Evolutionary conservation across 2,113 vertebrate species (phyloP), one percentile per base, ranked within the genome.

Genomic region (Dasyornis broadbenti): DNA sequence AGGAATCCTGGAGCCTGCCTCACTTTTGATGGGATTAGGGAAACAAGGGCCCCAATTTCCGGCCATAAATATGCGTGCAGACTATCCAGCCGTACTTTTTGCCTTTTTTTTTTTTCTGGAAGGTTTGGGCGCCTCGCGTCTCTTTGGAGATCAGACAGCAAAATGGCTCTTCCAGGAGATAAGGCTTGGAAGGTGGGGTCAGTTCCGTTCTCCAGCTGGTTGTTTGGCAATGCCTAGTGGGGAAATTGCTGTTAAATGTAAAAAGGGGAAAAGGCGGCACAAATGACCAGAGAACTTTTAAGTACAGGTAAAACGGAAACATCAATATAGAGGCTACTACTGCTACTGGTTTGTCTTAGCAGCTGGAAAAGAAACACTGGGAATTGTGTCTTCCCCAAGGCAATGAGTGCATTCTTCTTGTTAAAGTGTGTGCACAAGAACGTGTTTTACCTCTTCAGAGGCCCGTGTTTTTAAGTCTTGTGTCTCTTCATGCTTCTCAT

Each of bases 191-290:
- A 82, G 33, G 60, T 35, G 13, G 20, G 9, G 28, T 52, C 11
- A 13, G 27, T 57, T 90, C 33, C 19, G 15, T 71, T 82, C 35
- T 82, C 6, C 21, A 20, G 9, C 3, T 68, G 28, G 2, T 60
- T 40, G 2, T 5, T 27, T 60, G 31, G 7, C 19, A 49, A 22
- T 0, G 2, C 3, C 11, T 71, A 52, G 30, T 2, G 0, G 4
- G 15, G 15, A 76, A 69, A 39, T 13, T 54, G 10, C 24, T 83
- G 2, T 73, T 42, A 42, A 42, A 42, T 12, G 12, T 42, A 42
- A 42, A 42, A 42, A 14, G 42, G 42, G 42, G 13, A 42, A 84
- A 82, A 80, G 27, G 31, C 18, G 47, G 10, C 7, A 73, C 6
- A 42, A 37, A 50, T 57, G 33, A 59, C 4, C 42, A 42, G 28